phyloP scores from a whole-genome alignment of 2,888 invertebrate genomes.

The Podabrus alpinus region DNA sequence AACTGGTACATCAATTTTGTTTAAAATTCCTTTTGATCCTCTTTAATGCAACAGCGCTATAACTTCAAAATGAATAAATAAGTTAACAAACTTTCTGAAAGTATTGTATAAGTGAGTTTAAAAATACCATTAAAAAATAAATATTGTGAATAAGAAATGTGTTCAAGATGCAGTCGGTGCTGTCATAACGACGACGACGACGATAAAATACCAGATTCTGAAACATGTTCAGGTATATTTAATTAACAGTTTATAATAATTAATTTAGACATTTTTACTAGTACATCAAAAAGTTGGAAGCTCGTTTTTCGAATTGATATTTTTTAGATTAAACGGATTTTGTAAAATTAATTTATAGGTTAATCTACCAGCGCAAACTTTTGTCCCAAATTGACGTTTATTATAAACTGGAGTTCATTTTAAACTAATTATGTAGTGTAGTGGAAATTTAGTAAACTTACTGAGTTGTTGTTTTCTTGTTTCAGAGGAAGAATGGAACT shows the following conservation, averaged over 20 bases:
- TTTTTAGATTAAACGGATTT: conserved; percentile 3
- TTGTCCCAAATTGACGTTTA: conserved; percentile 10
- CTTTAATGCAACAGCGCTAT: not conserved
- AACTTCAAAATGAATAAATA: not conserved
- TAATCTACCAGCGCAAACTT: conserved; percentile 18
- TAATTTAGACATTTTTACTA: not conserved
- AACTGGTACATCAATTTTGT: not conserved
- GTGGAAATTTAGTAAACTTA: conserved; percentile 14
- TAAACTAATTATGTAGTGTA: conserved; percentile 20
- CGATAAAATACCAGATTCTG: conserved; percentile 49
- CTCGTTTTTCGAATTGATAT: not conserved
- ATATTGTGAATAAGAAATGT: conserved; percentile 41
- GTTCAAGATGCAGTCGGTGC: conserved; percentile 54
- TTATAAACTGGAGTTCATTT: conserved; percentile 16
- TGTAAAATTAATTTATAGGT: conserved; percentile 4
- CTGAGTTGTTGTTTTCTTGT: conserved; percentile 41
- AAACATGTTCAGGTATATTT: conserved; percentile 52
- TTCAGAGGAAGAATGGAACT: conserved; percentile 67
- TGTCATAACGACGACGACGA: conserved; percentile 52
- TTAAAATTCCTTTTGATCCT: not conserved
- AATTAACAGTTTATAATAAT: conserved; percentile 16
- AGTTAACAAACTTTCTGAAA: not conserved
- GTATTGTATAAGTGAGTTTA: not conserved
- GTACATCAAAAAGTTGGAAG: not conserved
- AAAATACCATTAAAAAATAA: not conserved